These are phyloP conservation scores for Eupsittula cactorum DNA, from an alignment of 2,113 vertebrate genomes.

Conservation along the genomic window DNA sequence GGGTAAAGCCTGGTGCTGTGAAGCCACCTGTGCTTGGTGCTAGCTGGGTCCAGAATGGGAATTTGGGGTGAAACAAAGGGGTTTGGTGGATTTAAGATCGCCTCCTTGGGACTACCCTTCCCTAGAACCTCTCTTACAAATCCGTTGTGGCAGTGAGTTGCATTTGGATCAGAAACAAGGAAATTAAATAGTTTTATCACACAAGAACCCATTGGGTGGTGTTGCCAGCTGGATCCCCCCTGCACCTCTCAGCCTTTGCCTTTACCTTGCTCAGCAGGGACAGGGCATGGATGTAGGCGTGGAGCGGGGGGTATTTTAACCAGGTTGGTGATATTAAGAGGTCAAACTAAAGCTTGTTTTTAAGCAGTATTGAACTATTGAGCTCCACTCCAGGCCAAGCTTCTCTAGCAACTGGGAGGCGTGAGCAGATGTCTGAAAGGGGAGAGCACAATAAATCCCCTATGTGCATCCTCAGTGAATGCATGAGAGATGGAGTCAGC, in stretches of 20 bases:
- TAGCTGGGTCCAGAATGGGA: neutral
- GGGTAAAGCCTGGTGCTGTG: fast-evolving
- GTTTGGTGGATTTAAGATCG: neutral
- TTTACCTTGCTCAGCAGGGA: fast-evolving
- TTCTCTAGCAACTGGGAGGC: neutral
- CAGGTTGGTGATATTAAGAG: neutral
- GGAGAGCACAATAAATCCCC: neutral
- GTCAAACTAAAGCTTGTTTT: neutral
- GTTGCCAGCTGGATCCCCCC: too few species aligned
- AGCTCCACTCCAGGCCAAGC: fast-evolving
- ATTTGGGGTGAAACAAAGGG: fast-evolving
- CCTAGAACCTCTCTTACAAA: neutral
- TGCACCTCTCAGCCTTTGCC: fast-evolving
- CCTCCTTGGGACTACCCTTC: neutral
- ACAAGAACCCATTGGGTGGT: fast-evolving
- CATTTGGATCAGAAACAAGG: neutral
- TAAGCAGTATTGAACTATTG: neutral
- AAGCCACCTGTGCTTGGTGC: fast-evolving
- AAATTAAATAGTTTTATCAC: fast-evolving
- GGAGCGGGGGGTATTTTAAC: fast-evolving
- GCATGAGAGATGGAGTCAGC: fast-evolving
- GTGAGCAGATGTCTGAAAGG: fast-evolving
- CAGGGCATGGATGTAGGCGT: neutral
- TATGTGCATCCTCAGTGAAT: fast-evolving
- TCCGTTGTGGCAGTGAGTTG: fast-evolving